Evolutionary conservation across 2,888 invertebrate genomes (phyloP), one percentile per base, ranked within the genome.

Genomic region (Eubasilissa splendida): DNA sequence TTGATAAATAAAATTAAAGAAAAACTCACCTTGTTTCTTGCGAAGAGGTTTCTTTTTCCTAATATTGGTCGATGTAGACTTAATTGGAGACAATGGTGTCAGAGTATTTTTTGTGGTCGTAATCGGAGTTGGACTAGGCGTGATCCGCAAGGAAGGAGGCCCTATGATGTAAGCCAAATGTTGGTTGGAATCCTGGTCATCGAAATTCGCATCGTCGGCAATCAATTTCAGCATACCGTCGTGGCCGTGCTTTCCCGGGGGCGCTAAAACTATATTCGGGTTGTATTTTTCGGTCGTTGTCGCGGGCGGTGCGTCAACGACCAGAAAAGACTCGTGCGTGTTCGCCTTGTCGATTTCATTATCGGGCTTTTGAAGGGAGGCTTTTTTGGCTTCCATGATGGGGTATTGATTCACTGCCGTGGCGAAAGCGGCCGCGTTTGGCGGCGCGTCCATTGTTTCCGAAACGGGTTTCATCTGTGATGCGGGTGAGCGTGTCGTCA

Each of bases 401-500:
- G 90, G 22, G 85, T 85, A 82, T 87, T 88, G 82, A 59, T 84
- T 84, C 7, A 82, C 5, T 88, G 90, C 52, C 87, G 88, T 87
- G 88, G 91, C 86, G 88, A 86, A 59, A 88, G 89, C 77, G 88
- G 88, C 86, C 89, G 90, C 87, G 88, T 88, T 76, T 89, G 85
- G 89, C 89, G 84, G 89, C 89, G 79, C 88, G 52, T 68, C 56
- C 75, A 60, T 63, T 31, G 56, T 60, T 11, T 73, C 73, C 33
- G 77, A 54, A 9, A 60, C 3, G 33, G 71, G 10, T 22, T 63
- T 78, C 50, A 78, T 77, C 5, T 80, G 74, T 84, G 22, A 22
- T 22, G 22, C 22, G 76, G 85, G 85, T 84, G 86, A 86, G n/a
- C 85, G 76, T 77, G 86, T 81, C 59, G 88, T 84, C 82, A 88